phyloP scores from a whole-genome alignment of 2,888 invertebrate species.

The Digitonthophagus gazella region DNA sequence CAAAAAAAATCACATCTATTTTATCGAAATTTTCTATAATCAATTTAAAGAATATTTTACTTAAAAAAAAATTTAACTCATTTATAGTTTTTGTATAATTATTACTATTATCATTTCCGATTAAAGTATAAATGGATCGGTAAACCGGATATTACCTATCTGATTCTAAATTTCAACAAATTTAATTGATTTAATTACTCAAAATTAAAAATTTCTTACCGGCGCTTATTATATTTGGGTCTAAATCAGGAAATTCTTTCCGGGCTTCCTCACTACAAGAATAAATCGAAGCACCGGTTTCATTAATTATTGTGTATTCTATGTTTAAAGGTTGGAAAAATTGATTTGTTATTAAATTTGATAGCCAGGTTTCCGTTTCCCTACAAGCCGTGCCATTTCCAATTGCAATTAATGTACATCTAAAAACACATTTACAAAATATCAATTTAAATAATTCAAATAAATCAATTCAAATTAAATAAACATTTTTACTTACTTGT shows the following conservation, averaged over 20 bases:
- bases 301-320: slow-evolving; percentile 80
- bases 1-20: too few relatives aligned
- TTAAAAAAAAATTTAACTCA: too few relatives aligned
- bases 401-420: slow-evolving; percentile 78
- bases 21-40: too few relatives aligned
- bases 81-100: too few relatives aligned
- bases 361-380: slow-evolving; percentile 77
- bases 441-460: background rate
- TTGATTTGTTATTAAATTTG: slow-evolving; percentile 57
- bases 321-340: slow-evolving; percentile 60
- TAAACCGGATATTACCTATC: too few relatives aligned
- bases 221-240: slow-evolving; percentile 79
- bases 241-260: slow-evolving; percentile 80
- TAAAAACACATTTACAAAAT: slow-evolving; percentile 45
- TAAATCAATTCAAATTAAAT: background rate
- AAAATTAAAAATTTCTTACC: too few relatives aligned
- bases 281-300: slow-evolving; percentile 90
- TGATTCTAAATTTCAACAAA: too few relatives aligned
- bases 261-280: slow-evolving; percentile 83
- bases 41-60: too few relatives aligned
- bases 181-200: too few relatives aligned
- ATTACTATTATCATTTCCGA: too few relatives aligned
- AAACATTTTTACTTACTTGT: slow-evolving; percentile 52
- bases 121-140: too few relatives aligned
- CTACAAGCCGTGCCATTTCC: slow-evolving; percentile 91